These are phyloP conservation scores for Scaptomyza parva DNA, from an alignment of 2,888 invertebrate species.

Conservation along the genomic window DNA sequence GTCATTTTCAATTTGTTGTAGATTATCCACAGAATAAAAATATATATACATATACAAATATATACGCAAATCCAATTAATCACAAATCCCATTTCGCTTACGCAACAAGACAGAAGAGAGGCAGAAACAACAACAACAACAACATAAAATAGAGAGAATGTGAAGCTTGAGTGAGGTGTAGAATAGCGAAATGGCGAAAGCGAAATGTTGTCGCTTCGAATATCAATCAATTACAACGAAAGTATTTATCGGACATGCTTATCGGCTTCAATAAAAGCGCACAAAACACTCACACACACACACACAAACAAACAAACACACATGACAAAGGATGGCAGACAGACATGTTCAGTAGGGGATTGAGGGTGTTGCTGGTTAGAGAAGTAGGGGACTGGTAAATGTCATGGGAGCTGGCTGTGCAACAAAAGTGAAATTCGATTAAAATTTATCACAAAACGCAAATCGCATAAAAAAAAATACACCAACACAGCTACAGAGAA, in stretches of 20 bases:
- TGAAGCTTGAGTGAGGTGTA: neutral
- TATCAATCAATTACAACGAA: constrained; percentile 69
- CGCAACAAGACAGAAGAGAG: constrained; percentile 16
- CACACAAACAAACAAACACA: constrained; percentile 27
- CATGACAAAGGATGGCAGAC: constrained; percentile 40
- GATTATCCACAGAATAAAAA: constrained; percentile 17
- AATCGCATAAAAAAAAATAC: constrained; percentile 54
- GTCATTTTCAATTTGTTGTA: constrained; percentile 42
- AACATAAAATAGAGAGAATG: neutral
- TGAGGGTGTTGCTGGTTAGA: neutral
- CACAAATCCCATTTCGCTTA: constrained; percentile 61
- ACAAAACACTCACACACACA: constrained; percentile 39
- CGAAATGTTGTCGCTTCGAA: constrained; percentile 51
- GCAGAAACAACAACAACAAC: neutral
- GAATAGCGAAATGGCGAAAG: constrained; percentile 36
- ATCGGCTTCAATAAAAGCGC: constrained; percentile 57
- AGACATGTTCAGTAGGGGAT: neutral
- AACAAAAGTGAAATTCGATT: constrained; percentile 71
- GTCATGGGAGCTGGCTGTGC: constrained; percentile 42
- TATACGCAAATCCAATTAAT: constrained; percentile 66
- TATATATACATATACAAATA: neutral
- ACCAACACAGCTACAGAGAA: constrained; percentile 25
- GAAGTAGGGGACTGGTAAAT: constrained; percentile 36
- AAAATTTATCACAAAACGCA: constrained; percentile 68
- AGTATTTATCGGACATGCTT: constrained; percentile 72